Conservation (phyloP, 2,113 vertebrate genomes). For the Ibidorhyncha struthersii region DNA sequence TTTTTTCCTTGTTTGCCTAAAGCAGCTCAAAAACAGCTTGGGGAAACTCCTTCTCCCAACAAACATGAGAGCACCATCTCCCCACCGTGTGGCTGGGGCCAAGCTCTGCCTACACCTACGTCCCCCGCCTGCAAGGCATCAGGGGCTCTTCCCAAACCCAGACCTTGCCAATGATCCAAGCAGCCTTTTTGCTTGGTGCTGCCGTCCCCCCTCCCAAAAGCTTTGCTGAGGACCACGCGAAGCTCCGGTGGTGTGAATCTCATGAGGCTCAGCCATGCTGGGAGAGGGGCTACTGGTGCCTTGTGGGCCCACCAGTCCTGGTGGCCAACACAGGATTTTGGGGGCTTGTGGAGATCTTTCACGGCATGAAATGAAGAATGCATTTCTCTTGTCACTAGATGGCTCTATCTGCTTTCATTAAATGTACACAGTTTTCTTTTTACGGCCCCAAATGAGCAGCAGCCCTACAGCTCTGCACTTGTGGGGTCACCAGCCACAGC, state of each 20-base stretch:
- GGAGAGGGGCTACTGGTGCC: not conserved
- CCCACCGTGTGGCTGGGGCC: rapidly evolving
- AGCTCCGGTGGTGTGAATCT: rapidly evolving
- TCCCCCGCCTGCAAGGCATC: not conserved
- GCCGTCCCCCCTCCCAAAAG: not conserved
- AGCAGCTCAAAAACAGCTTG: not conserved
- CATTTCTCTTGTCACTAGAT: conserved; percentile 68
- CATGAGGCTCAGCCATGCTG: not conserved
- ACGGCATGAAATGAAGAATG: not conserved
- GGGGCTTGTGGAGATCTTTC: not conserved
- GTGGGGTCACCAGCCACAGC: not conserved
- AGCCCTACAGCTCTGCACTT: not conserved
- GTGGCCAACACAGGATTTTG: not conserved
- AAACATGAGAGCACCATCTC: not conserved
- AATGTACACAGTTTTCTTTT: rapidly evolving
- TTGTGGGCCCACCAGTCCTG: no score
- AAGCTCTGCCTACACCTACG: not conserved
- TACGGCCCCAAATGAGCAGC: not conserved
- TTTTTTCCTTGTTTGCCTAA: not conserved
- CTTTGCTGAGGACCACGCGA: not conserved
- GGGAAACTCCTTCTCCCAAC: not conserved
- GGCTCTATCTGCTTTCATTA: conserved; percentile 61
- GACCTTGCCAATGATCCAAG: not conserved
- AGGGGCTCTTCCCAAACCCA: not conserved
- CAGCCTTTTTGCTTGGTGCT: not conserved